These are phyloP conservation scores for Ametastegia equiseti DNA, from an alignment of 2,888 invertebrate species.

Conservation along the genomic window DNA sequence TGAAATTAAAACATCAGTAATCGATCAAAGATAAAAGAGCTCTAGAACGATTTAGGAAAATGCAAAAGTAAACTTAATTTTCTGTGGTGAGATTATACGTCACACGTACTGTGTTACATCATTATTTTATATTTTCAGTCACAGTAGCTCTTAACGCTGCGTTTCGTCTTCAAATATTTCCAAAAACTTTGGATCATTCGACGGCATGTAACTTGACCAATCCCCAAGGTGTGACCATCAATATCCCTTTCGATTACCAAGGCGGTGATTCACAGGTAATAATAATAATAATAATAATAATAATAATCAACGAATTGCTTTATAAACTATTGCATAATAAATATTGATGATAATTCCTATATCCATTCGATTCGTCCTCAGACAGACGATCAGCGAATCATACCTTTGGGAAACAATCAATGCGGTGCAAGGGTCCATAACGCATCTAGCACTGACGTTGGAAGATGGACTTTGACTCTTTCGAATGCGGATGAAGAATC, in stretches of 20 bases:
- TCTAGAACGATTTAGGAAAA: too few relatives aligned
- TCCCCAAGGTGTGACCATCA: neutral
- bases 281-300: neutral
- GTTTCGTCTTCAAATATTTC: slow-evolving; percentile 33
- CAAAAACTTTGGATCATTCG: slow-evolving; percentile 22
- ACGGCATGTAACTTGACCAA: neutral
- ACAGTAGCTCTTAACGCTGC: neutral
- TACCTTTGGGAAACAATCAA: slow-evolving; percentile 27
- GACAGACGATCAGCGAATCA: neutral
- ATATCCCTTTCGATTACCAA: neutral
- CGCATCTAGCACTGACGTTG: neutral
- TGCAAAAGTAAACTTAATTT: too few relatives aligned
- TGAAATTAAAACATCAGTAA: too few relatives aligned
- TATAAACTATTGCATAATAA: neutral
- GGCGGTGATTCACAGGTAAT: slow-evolving; percentile 5
- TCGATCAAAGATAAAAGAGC: too few relatives aligned
- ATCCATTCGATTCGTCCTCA: neutral
- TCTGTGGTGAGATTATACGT: too few relatives aligned
- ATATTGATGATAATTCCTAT: neutral
- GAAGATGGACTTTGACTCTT: slow-evolving; percentile 10
- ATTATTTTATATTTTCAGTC: neutral
- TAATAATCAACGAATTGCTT: neutral
- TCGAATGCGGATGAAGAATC: slow-evolving; percentile 5
- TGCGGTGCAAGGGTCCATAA: slow-evolving; percentile 18
- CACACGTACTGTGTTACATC: neutral